Evolutionary conservation across 30 jellyfish, hydroid and myxozoan genomes (phyloP).

Genomic region (Hydractinia symbiolongicarpus): DNA sequence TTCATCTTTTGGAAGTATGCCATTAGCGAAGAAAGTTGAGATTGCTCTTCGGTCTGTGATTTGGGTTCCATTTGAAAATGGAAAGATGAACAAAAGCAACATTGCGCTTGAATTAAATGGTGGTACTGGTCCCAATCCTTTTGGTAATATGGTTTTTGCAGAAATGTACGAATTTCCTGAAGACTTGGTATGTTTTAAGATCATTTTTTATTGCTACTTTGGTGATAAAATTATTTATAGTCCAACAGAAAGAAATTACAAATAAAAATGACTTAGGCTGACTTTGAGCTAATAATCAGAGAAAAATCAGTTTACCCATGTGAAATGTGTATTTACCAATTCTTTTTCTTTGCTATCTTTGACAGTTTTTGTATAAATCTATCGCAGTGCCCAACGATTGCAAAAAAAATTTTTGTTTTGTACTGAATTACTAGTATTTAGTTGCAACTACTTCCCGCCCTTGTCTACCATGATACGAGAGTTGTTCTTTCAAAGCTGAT

Average conservation of each 20-base stretch:
- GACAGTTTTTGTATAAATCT: no score
- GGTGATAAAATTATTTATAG: no score
- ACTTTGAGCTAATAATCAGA: not conserved
- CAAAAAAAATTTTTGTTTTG: no score
- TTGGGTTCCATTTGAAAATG: slow-evolving; percentile 83
- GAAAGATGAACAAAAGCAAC: slow-evolving; percentile 37
- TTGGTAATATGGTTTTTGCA: slow-evolving; percentile 33
- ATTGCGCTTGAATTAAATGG: slow-evolving; percentile 57
- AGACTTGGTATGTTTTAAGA: slow-evolving; percentile 4
- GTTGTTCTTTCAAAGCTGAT: no score
- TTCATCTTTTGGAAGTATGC: slow-evolving; percentile 73
- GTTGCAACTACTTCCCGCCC: no score
- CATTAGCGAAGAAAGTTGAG: slow-evolving; percentile 64
- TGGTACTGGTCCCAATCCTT: slow-evolving; percentile 80
- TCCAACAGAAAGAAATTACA: not conserved
- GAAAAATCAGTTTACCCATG: no score
- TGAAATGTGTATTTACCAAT: no score
- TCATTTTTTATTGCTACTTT: no score
- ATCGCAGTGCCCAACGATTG: no score
- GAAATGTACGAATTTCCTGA: slow-evolving; percentile 21
- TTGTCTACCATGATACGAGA: no score
- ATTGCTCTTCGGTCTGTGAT: slow-evolving; percentile 53
- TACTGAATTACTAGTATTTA: no score
- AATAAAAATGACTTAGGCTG: not conserved
- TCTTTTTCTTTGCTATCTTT: no score